These are phyloP conservation scores for Myotis vivesi DNA, from an alignment of 2,797 vertebrate species.

Conservation along the genomic window DNA sequence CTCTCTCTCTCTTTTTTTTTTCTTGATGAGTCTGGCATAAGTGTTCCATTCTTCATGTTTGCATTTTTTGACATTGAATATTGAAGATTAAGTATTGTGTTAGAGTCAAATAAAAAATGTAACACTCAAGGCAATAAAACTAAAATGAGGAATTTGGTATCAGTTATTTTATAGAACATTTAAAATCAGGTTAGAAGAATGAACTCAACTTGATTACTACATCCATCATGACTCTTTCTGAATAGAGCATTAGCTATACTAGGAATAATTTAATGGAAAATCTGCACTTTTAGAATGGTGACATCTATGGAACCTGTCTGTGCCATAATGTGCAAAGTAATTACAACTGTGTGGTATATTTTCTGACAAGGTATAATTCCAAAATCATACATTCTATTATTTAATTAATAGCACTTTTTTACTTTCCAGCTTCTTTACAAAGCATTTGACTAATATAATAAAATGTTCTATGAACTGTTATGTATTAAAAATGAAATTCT, in stretches of 20 bases:
- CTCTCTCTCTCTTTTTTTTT: background rate
- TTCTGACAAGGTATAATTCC: background rate
- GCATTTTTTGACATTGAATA: conserved; percentile 16
- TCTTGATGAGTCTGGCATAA: background rate
- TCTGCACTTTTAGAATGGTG: background rate
- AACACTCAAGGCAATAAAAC: conserved; percentile 14
- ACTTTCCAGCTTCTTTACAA: background rate
- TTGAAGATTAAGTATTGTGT: background rate
- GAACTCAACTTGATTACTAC: conserved; percentile 8
- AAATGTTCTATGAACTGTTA: background rate
- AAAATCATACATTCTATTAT: background rate
- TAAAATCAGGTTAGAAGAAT: conserved; percentile 11
- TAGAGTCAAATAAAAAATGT: conserved; percentile 46
- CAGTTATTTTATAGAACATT: conserved; percentile 39
- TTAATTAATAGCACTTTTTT: conserved; percentile 2
- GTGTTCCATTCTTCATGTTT: conserved; percentile 29
- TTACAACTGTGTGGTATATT: background rate
- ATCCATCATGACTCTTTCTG: conserved; percentile 6
- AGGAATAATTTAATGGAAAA: background rate
- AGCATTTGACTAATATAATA: background rate
- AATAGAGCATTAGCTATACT: background rate
- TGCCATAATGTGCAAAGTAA: background rate
- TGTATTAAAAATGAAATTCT: conserved; percentile 24
- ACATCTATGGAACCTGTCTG: background rate
- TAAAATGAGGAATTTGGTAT: background rate